A percentile compares a stretch with the other conserved stretches of the same genome.
phyloP scores from a whole-genome alignment of 1,140 invertebrate genomes.

The Probaryconus sp. region DNA sequence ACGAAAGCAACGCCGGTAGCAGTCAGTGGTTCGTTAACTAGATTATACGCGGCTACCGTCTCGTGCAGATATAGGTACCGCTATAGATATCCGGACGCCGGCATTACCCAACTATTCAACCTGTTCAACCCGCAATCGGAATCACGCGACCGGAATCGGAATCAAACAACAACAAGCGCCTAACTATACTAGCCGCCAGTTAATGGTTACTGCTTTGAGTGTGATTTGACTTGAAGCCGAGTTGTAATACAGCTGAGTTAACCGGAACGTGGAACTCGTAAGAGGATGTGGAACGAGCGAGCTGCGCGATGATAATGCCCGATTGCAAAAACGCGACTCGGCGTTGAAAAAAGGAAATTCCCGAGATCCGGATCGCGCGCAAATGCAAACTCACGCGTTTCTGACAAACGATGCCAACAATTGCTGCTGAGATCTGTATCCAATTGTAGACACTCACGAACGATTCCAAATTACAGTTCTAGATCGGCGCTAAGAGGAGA shows the following conservation, averaged over 20 bases:
- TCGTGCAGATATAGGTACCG: slow-evolving; percentile 61
- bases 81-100: slow-evolving; percentile 36
- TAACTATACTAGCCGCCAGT: slow-evolving; percentile 54
- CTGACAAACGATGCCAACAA: too few relatives aligned
- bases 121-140: slow-evolving; percentile 63
- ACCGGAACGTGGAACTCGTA: slow-evolving; percentile 27
- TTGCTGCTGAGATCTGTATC: too few relatives aligned
- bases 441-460: too few relatives aligned
- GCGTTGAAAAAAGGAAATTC: slow-evolving; percentile 4
- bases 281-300: slow-evolving; percentile 12
- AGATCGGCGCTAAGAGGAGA: too few relatives aligned
- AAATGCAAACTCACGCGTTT: too few relatives aligned
- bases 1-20: slow-evolving; percentile 19
- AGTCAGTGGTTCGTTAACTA: slow-evolving; percentile 49
- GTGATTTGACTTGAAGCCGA: slow-evolving; percentile 27
- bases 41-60: slow-evolving; percentile 39
- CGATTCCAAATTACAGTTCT: too few relatives aligned
- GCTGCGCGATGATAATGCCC: slow-evolving; percentile 6
- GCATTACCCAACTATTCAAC: slow-evolving; percentile 60
- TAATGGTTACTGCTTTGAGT: slow-evolving; percentile 55
- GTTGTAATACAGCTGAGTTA: slow-evolving; percentile 58
- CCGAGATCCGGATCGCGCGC: neutral
- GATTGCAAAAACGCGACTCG: slow-evolving; percentile 10
- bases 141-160: slow-evolving; percentile 61
- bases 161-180: slow-evolving; percentile 50